Evolutionary conservation across 2,888 invertebrate species (phyloP).

Genomic region (Idaea biselata): DNA sequence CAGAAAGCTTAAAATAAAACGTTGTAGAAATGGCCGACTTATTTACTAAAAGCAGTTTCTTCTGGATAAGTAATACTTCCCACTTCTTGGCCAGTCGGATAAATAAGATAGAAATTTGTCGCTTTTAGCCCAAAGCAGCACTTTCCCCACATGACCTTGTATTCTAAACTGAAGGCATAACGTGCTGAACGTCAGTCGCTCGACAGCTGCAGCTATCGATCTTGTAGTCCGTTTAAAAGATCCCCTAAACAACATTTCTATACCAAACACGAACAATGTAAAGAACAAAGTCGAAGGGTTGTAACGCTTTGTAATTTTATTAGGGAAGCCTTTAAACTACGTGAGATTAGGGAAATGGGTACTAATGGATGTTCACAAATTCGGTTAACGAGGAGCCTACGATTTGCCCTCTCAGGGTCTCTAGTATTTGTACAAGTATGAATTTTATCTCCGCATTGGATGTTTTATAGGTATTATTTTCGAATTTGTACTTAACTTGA

Average conservation of each 20-base stretch:
- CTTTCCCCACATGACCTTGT: too few relatives aligned
- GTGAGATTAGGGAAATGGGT: constrained; percentile 50
- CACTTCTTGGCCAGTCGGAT: too few relatives aligned
- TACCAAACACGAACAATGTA: not conserved
- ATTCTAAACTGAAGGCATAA: not conserved
- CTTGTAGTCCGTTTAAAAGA: not conserved
- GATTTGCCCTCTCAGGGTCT: not conserved
- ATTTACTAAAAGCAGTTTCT: too few relatives aligned
- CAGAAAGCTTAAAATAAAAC: too few relatives aligned
- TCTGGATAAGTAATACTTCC: too few relatives aligned
- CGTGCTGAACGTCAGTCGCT: not conserved
- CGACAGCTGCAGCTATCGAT: not conserved
- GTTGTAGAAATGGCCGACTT: too few relatives aligned
- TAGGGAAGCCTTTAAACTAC: constrained; percentile 40
- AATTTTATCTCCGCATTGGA: not conserved
- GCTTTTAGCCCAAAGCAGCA: too few relatives aligned
- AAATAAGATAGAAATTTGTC: too few relatives aligned
- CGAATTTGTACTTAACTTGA: not conserved
- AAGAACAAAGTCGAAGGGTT: constrained; percentile 5
- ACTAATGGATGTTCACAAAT: constrained; percentile 53
- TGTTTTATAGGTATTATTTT: not conserved
- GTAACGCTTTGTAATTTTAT: constrained; percentile 44
- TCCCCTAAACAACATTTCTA: not conserved
- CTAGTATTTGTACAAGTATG: not conserved
- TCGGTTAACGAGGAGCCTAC: constrained; percentile 31